A percentile compares a stretch with the other conserved stretches of the same genome.
These are phyloP conservation scores for Epinephelus fuscoguttatus DNA, from an alignment of 2,113 vertebrate species.

Conservation along the genomic window DNA sequence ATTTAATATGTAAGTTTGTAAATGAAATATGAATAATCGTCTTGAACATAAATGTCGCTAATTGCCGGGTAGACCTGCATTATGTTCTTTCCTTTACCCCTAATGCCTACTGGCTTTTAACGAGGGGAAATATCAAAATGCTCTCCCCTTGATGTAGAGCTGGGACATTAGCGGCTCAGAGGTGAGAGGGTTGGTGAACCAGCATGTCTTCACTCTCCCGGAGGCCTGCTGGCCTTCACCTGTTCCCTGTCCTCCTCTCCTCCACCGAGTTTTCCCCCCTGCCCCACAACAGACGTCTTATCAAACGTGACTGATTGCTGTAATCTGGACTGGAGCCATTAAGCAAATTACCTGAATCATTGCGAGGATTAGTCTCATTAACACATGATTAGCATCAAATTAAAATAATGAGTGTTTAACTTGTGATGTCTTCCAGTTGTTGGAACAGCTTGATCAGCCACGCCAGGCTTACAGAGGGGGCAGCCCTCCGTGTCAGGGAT, in stretches of 20 bases:
- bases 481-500: conserved; percentile 12
- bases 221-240: conserved; percentile 76
- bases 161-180: conserved; percentile 21
- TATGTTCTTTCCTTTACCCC: background rate
- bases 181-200: conserved; percentile 54
- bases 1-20: background rate
- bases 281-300: conserved; percentile 95
- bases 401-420: conserved; percentile 99
- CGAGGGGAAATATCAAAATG: conserved; percentile 3
- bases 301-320: conserved; percentile 99
- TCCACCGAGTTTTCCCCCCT: conserved; percentile 30
- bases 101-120: background rate
- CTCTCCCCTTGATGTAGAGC: background rate
- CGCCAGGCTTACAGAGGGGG: conserved; percentile 86
- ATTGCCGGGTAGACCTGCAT: background rate
- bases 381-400: conserved; percentile 99
- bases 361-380: conserved; percentile 99
- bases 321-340: conserved; percentile 99
- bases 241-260: conserved; percentile 76
- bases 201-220: conserved; percentile 45
- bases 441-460: conserved; percentile 99
- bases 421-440: conserved; percentile 99
- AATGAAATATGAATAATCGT: background rate
- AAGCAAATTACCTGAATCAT: conserved; percentile 99
- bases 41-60: background rate